These are phyloP conservation scores for Valencia hispanica DNA, from an alignment of 2,797 vertebrate genomes.

Conservation along the genomic window DNA sequence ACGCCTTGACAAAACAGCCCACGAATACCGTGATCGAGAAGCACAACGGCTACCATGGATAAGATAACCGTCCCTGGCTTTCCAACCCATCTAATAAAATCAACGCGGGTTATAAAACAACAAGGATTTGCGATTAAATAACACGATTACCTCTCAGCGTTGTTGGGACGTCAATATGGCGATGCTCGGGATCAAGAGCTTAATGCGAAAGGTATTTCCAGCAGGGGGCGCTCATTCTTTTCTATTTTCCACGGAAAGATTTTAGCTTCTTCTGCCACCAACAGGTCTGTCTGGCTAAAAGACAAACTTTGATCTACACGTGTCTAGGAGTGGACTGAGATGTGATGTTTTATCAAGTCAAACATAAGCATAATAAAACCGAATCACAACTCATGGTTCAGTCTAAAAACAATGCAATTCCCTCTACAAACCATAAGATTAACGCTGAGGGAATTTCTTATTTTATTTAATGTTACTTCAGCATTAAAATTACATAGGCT, in stretches of 20 bases:
- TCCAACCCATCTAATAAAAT: conserved; percentile 3
- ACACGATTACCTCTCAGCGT: conserved; percentile 82
- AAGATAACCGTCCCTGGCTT: conserved; percentile 20
- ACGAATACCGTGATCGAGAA: conserved; percentile 36
- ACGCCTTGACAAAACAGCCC: conserved; percentile 79
- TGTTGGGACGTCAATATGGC: conserved; percentile 87
- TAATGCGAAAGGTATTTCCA: conserved; percentile 69
- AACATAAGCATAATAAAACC: neutral
- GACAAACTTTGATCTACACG: conserved; percentile 36
- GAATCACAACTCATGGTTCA: neutral
- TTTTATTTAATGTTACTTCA: neutral
- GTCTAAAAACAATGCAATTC: neutral
- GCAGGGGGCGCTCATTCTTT: conserved; percentile 72
- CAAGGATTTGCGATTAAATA: conserved; percentile 63
- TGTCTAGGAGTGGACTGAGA: neutral
- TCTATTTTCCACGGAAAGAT: conserved; percentile 29
- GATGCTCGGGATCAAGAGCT: conserved; percentile 79
- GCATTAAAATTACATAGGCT: too few relatives aligned
- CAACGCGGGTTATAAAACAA: conserved; percentile 11
- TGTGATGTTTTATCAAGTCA: neutral
- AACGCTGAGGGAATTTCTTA: neutral
- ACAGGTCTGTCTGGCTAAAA: conserved; percentile 58
- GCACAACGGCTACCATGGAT: conserved; percentile 10
- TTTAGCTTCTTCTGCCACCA: conserved; percentile 44
- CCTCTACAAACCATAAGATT: neutral